Conservation (phyloP, 2,797 vertebrate species). For the Hypotaenidia philippensis region DNA sequence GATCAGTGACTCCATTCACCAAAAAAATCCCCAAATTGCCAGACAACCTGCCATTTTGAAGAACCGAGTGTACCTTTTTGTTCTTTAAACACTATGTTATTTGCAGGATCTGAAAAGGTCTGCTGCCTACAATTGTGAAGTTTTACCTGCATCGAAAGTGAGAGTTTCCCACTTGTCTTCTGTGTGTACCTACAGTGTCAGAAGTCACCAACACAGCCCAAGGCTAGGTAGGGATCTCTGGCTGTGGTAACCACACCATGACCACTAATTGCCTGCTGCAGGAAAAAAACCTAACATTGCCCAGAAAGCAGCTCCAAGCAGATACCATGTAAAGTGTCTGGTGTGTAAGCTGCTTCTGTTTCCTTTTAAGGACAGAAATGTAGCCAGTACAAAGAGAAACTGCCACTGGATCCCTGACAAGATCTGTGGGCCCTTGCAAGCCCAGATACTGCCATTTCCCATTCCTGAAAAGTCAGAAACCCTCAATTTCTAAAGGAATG, state of each 20-base stretch:
- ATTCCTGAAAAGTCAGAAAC: not conserved
- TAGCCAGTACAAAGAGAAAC: not conserved
- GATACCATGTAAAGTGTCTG: rapidly evolving
- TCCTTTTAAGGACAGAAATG: not conserved
- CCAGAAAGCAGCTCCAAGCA: not conserved
- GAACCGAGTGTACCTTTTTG: not conserved
- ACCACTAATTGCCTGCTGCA: not conserved
- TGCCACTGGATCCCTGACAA: not conserved
- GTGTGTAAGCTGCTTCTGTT: not conserved
- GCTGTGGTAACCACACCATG: not conserved
- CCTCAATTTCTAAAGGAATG: not conserved
- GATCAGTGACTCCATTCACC: not conserved
- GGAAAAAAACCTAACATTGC: not conserved
- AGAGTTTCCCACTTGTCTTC: not conserved
- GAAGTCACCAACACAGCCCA: not conserved
- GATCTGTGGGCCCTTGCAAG: rapidly evolving
- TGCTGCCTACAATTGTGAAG: not conserved
- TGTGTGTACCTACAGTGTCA: not conserved
- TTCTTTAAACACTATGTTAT: not conserved
- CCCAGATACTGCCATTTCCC: not conserved
- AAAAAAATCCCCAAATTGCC: not conserved
- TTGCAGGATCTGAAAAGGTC: not conserved
- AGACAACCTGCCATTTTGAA: not conserved
- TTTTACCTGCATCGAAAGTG: not conserved
- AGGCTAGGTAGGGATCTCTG: not conserved